Percentiles rank a stretch among this genome's conserved stretches.
Conservation (phyloP, 2,113 vertebrate genomes). For the Larimichthys crocea region DNA sequence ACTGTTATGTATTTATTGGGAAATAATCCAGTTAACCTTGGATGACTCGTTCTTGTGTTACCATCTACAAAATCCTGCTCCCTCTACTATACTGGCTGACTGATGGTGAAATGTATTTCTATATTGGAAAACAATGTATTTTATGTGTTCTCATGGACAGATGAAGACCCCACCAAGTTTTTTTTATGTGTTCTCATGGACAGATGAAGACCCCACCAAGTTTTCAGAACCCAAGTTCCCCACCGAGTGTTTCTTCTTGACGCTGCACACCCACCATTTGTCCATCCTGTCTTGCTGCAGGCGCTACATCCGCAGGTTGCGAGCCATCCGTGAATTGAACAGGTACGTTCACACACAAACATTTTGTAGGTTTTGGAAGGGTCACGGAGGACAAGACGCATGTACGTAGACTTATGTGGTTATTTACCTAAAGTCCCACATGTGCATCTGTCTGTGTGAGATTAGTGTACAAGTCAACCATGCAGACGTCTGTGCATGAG, state of each 20-base stretch:
- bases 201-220: slow-evolving; percentile 88
- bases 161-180: slow-evolving; percentile 88
- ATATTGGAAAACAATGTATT: background rate
- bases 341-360: slow-evolving; percentile 79
- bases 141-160: slow-evolving; percentile 74
- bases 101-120: background rate
- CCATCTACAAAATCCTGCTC: no score
- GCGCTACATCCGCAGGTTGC: slow-evolving; percentile 94
- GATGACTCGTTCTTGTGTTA: no score
- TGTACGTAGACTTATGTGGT: no score
- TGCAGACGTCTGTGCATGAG: no score
- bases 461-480: no score
- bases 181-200: slow-evolving; percentile 48
- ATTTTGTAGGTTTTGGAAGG: background rate
- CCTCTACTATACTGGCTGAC: no score
- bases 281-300: slow-evolving; percentile 96
- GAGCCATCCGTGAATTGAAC: slow-evolving; percentile 97
- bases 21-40: no score
- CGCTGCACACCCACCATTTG: slow-evolving; percentile 95
- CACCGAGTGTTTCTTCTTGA: slow-evolving; percentile 98
- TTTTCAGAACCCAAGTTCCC: slow-evolving; percentile 98
- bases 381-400: no score
- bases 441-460: no score
- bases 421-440: no score
- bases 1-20: background rate